Base-by-base conservation (phyloP, 2,113 vertebrate species). In the Orthochromis malagaraziensis region DNA sequence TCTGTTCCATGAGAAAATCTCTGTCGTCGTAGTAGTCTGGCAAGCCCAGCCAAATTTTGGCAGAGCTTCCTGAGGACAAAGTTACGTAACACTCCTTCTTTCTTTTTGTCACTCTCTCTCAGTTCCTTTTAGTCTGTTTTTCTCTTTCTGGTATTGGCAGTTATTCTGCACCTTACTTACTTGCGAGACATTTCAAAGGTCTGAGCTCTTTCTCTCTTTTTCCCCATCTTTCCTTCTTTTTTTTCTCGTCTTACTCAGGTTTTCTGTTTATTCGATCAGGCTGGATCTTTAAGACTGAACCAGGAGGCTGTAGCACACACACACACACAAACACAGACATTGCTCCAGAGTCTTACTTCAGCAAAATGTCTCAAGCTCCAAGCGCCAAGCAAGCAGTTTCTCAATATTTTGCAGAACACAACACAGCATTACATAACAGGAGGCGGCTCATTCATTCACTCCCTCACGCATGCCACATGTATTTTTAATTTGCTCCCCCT, bases 1-100 rank as follows among this genome's bases (percentile, higher is more conserved):
- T 94, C 87, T 88, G 89, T 79, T 94, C 91, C 93, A 90, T 92
- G 93, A 93, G 91, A 94, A 93, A 90, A 89, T 89, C 87, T 85
- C 80, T 75, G 87, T 58, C 54, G 60, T 88, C 35, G 84, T 94
- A 89, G 87, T 91, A 89, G 87, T 4, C 57, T 58, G 84, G 17
- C 42, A 31, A 84, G 93, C 91, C 92, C 87, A 90, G 93, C 24
- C 35, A 63, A 87, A 45, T 87, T 93, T 70, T 93, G 93, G 93
- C 91, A 87, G 84, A 55, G 86, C 12, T 75, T 82, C 86, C 63
- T 81, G 63, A 92, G 88, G 91, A 95, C 86, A 75, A 70, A 47
- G 89, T 94, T 95, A 85, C 60, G 26, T 94, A 94, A 95, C 83
- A 5, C 75, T 14, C 54, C 24, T 42, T 4, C 51, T 84, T 68